These are phyloP conservation scores for Polypedilum vanderplanki DNA, from an alignment of 1,140 invertebrate species.

Conservation along the genomic window DNA sequence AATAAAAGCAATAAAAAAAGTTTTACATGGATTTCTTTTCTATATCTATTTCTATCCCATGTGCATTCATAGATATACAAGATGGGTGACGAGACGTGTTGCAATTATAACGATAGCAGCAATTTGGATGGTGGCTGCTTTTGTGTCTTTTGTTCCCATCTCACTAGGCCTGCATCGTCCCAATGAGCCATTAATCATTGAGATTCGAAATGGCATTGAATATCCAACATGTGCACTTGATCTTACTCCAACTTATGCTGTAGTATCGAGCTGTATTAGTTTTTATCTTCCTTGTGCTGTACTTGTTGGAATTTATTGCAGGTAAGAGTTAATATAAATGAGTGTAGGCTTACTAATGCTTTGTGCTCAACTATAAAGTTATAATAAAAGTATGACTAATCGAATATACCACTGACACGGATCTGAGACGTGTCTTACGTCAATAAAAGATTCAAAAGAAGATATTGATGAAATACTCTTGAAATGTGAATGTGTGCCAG, in stretches of 20 bases:
- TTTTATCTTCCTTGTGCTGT: conserved; percentile 91
- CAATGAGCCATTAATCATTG: conserved; percentile 41
- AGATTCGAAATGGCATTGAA: conserved; percentile 38
- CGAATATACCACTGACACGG: too few relatives aligned
- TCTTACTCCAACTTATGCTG: conserved; percentile 81
- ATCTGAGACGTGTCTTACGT: too few relatives aligned
- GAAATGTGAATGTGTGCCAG: too few relatives aligned
- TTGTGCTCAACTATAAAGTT: too few relatives aligned
- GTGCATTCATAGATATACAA: conserved; percentile 65
- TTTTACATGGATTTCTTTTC: too few relatives aligned
- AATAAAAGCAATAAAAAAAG: too few relatives aligned
- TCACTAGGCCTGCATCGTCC: conserved; percentile 78
- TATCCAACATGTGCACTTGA: conserved; percentile 76
- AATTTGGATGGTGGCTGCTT: conserved; percentile 80
- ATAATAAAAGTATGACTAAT: too few relatives aligned
- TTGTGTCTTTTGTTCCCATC: conserved; percentile 88
- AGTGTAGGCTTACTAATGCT: too few relatives aligned
- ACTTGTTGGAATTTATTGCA: conserved; percentile 71
- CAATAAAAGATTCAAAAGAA: too few relatives aligned
- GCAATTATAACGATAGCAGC: conserved; percentile 70
- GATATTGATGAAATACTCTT: too few relatives aligned
- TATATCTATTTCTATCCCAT: background rate
- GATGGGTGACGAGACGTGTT: conserved; percentile 77
- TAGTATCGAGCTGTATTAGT: conserved; percentile 89
- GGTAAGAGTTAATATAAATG: too few relatives aligned